These are phyloP conservation scores for Tenualosa thibaudeaui DNA, from an alignment of 2,797 vertebrate genomes.

Conservation along the genomic window DNA sequence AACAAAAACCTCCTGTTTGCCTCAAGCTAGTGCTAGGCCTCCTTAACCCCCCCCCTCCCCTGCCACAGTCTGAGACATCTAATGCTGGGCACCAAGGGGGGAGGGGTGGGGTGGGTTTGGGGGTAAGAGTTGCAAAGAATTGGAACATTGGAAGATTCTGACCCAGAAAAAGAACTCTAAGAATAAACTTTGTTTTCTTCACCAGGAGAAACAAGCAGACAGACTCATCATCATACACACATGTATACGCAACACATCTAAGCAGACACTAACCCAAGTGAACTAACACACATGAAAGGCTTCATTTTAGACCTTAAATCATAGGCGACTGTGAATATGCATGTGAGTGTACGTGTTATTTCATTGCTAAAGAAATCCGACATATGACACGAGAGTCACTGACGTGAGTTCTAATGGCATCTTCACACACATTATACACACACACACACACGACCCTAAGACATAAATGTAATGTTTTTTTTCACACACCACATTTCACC, in stretches of 20 bases:
- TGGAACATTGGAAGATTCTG: neutral
- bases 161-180: neutral
- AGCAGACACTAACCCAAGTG: slow-evolving; percentile 3
- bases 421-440: neutral
- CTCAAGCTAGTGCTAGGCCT: neutral
- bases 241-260: neutral
- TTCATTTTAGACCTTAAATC: neutral
- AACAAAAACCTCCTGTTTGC: neutral
- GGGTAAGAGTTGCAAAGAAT: neutral
- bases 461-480: neutral
- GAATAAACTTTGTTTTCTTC: neutral
- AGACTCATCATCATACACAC: neutral
- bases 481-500: neutral
- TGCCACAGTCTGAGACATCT: neutral
- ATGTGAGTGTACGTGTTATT: too few relatives aligned
- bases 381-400: neutral
- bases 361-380: neutral
- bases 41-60: neutral
- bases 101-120: neutral
- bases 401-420: neutral
- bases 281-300: neutral
- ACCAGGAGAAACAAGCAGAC: neutral
- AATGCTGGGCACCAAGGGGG: neutral
- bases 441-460: neutral
- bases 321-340: neutral